A percentile compares a stretch with the other conserved stretches of the same genome.
Conservation (phyloP, 2,888 invertebrate species). For the Dolichomitus sp. region DNA sequence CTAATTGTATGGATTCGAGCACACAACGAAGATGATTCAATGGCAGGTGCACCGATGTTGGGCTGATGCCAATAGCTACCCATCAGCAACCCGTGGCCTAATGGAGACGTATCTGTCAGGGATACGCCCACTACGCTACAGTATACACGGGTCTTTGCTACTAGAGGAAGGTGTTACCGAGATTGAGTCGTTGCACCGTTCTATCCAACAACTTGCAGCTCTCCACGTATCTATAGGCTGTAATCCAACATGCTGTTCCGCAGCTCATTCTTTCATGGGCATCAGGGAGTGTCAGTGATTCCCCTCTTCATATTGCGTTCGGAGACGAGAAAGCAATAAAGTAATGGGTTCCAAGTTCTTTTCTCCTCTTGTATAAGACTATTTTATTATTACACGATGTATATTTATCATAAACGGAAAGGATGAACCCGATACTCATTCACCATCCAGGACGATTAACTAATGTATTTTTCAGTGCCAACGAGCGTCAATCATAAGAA, state of each 20-base stretch:
- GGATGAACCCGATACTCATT: constrained; percentile 43
- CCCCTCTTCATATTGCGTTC: constrained; percentile 47
- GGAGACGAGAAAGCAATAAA: constrained; percentile 61
- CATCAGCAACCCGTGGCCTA: constrained; percentile 61
- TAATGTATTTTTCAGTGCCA: constrained; percentile 54
- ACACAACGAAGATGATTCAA: constrained; percentile 49
- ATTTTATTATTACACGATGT: constrained; percentile 61
- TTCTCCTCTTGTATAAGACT: constrained; percentile 24
- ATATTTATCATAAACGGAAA: constrained; percentile 63
- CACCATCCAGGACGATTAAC: constrained; percentile 48
- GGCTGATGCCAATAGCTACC: constrained; percentile 35
- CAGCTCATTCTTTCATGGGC: constrained; percentile 50
- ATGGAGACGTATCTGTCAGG: constrained; percentile 74
- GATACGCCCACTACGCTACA: constrained; percentile 68
- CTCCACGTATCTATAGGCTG: constrained; percentile 41
- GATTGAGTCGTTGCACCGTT: constrained; percentile 76
- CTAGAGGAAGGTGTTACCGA: constrained; percentile 72
- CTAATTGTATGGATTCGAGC: background rate
- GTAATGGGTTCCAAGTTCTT: constrained; percentile 55
- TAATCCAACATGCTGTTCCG: constrained; percentile 38
- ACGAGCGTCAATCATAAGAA: constrained; percentile 43
- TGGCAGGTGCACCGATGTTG: constrained; percentile 59
- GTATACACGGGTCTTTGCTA: constrained; percentile 42
- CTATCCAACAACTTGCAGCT: constrained; percentile 58
- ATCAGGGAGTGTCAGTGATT: constrained; percentile 66